These are phyloP conservation scores for Nothoprocta pentlandii DNA, from an alignment of 2,113 vertebrate species.

Conservation along the genomic window DNA sequence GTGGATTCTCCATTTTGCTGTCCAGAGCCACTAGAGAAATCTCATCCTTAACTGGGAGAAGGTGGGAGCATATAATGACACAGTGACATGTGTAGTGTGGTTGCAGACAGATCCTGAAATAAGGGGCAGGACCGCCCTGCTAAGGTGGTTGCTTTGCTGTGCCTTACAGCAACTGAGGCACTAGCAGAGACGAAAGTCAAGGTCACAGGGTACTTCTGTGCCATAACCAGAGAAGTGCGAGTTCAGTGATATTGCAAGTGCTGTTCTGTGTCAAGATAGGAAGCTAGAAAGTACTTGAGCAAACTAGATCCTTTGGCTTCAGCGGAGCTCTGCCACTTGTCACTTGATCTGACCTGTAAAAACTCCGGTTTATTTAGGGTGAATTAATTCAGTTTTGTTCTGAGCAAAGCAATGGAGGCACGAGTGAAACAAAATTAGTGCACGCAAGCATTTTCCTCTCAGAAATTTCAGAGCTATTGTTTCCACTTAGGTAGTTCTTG, in stretches of 20 bases:
- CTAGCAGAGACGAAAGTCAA: too few species aligned
- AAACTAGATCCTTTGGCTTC: neutral
- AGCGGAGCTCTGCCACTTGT: neutral
- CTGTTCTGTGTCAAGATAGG: neutral
- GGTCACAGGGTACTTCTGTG: too few species aligned
- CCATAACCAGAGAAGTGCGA: too few species aligned
- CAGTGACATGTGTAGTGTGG: neutral
- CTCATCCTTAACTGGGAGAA: too few species aligned
- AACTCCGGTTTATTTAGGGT: neutral
- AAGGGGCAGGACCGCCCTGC: neutral
- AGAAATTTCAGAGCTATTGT: neutral
- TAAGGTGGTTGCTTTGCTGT: neutral
- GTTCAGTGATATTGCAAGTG: neutral
- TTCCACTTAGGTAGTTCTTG: neutral
- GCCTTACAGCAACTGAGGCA: too few species aligned
- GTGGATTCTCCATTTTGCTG: neutral
- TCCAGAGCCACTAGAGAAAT: neutral
- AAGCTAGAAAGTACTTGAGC: neutral
- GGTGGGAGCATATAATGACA: neutral
- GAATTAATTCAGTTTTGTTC: neutral
- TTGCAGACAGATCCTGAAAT: neutral
- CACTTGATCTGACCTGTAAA: neutral
- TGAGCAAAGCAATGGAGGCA: neutral
- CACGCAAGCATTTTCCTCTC: neutral
- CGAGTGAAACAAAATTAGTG: neutral